Percentiles rank a stretch among this genome's conserved stretches.
Evolutionary conservation across 2,797 vertebrate genomes (phyloP).

Genomic region (Pangasius mekongensis): DNA sequence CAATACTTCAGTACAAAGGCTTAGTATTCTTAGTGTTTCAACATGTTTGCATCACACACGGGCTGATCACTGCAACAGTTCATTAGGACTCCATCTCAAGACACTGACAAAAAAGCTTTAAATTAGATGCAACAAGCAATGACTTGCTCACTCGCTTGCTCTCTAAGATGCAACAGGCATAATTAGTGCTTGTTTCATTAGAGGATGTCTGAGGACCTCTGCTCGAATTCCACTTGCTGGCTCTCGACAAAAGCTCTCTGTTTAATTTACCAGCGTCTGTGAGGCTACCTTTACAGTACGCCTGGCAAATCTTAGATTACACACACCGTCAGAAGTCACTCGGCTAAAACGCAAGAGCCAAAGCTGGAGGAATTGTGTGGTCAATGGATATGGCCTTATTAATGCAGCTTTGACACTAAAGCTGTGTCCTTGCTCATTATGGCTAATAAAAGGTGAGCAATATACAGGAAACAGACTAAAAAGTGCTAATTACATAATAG

Average conservation of each 20-base stretch:
- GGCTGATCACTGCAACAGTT: conserved; percentile 14
- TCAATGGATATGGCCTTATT: conserved; percentile 26
- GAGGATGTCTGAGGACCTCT: conserved; percentile 69
- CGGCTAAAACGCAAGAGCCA: conserved; percentile 18
- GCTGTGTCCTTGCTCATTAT: conserved; percentile 20
- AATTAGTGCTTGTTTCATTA: conserved; percentile 71
- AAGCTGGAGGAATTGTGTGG: conserved; percentile 26
- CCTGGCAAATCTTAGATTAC: conserved; percentile 59
- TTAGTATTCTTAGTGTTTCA: conserved; percentile 11
- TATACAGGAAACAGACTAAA: conserved; percentile 14
- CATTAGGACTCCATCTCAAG: conserved; percentile 21
- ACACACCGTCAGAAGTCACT: conserved; percentile 27
- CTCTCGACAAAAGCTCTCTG: conserved; percentile 71
- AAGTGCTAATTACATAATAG: conserved; percentile 21
- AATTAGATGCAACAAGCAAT: conserved; percentile 36
- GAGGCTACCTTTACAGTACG: conserved; percentile 61
- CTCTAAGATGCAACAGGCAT: conserved; percentile 59
- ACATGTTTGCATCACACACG: conserved; percentile 34
- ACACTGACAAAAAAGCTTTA: conserved; percentile 14
- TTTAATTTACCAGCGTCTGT: conserved; percentile 63
- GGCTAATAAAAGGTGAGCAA: conserved; percentile 29
- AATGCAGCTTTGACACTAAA: neutral
- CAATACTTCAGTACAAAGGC: neutral
- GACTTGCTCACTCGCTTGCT: conserved; percentile 48
- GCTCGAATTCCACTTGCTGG: conserved; percentile 78